Evolutionary conservation across 2,888 invertebrate species (phyloP), one percentile per base, ranked within the genome.

Genomic region (Nebria brevicollis): DNA sequence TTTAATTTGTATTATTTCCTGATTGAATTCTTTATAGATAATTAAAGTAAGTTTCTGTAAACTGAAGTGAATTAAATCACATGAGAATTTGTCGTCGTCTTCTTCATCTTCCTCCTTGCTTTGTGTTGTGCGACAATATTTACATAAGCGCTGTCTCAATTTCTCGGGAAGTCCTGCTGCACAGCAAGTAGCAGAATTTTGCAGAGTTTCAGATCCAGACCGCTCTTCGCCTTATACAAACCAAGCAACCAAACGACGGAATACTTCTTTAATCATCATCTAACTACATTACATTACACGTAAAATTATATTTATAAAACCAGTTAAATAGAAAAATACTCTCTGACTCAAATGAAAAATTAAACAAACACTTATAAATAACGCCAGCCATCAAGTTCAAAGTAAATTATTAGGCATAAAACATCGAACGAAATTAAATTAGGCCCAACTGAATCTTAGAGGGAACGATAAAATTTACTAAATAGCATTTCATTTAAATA

Each of bases 21-120:
- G 54, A 54, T 54, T 54, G 54, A 68, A 78, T 73, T 73, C 78
- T 78, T 78, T 78, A 66, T 74, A 74, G 78, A 78, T 78, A 78
- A 78, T 78, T 78, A 78, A 78, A 78, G 74, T 78, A 78, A 78
- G 73, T 74, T 78, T 54, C 54, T 42, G 43, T 25, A 66, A 73
- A 66, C 66, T 78, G 65, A 72, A 78, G 78, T 78, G 78, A 78
- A 78, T 78, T 78, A 78, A 78, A 74, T 78, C 78, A 42, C 78
- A 74, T 66, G 78, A 78, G 78, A 78, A 78, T 78, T 78, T 78
- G 78, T 74, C 78, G 78, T 78, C 78, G 54, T 54, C 11, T 54
- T 54, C 54, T 54, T 54, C 54, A 54, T 8, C 54, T 54, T 54
- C 54, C 54, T 54, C 54, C 13, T 54, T 54, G 54, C 7, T 54